phyloP scores from a whole-genome alignment of 2,113 vertebrate species.

The Bos indicus region DNA sequence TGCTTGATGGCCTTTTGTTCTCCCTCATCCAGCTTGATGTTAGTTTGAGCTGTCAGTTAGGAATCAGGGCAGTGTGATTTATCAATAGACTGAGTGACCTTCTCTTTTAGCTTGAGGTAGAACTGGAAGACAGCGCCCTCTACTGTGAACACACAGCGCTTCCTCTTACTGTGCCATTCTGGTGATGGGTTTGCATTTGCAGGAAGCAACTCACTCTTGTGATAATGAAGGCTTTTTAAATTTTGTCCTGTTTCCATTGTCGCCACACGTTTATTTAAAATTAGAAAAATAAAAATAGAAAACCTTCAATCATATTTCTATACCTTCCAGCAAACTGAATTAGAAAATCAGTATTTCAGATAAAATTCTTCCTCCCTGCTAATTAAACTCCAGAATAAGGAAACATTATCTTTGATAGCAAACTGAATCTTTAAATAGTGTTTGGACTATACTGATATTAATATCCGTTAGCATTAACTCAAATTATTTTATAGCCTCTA shows the following conservation, averaged over 20 bases:
- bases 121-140: slow-evolving; percentile 86
- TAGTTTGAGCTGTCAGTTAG: slow-evolving; percentile 99
- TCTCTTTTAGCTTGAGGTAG: slow-evolving; percentile 81
- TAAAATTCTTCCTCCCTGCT: slow-evolving; percentile 62
- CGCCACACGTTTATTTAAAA: slow-evolving; percentile 42
- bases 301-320: slow-evolving; percentile 43
- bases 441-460: slow-evolving; percentile 58
- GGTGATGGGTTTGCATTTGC: slow-evolving; percentile 24
- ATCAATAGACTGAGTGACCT: slow-evolving; percentile 99
- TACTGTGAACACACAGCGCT: slow-evolving; percentile 66
- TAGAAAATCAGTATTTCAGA: slow-evolving; percentile 63
- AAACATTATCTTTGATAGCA: slow-evolving; percentile 61
- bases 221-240: slow-evolving; percentile 38
- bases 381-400: slow-evolving; percentile 67
- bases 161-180: not conserved
- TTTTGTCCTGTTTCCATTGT: not conserved
- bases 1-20: slow-evolving; percentile 99
- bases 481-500: slow-evolving; percentile 55
- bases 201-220: slow-evolving; percentile 18
- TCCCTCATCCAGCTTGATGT: slow-evolving; percentile 99
- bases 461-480: slow-evolving; percentile 31
- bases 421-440: slow-evolving; percentile 58
- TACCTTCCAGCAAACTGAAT: slow-evolving; percentile 66
- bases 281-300: slow-evolving; percentile 32
- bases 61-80: slow-evolving; percentile 99